Evolutionary conservation across 2,888 invertebrate species (phyloP), one percentile per base, ranked within the genome.

Genomic region (Malthinus flaveolus): DNA sequence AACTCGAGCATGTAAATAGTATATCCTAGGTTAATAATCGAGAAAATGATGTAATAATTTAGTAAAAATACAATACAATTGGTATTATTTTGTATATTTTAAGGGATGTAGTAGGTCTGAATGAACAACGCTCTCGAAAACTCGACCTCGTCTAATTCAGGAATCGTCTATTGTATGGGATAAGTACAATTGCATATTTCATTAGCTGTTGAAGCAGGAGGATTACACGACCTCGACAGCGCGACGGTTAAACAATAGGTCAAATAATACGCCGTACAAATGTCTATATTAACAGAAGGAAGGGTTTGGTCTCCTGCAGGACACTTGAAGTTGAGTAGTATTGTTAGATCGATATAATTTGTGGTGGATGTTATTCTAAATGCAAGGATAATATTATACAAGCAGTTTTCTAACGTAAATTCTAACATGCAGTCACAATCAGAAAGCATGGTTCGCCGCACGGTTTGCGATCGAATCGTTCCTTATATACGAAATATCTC

Each of bases 181-280:
- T 57, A 55, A 65, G 70, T 64, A 72, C 72, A 73, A 73, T 71
- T 73, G 71, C 72, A 73, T 73, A 73, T 72, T 71, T 71, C 68
- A 73, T 68, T 70, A 68, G 66, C 66, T 68, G 64, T 63, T 70
- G 65, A 69, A 72, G 71, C 70, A 71, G 69, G 66, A 71, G 74
- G 73, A 73, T 73, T 73, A 73, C 66, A 61, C 55, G 66, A 66
- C 65, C 68, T 70, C 66, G 64, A 65, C 66, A 66, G 64, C 64
- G 66, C 66, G 69, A 68, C 62, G 65, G 61, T 60, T 58, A 66
- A 61, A 73, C 71, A 74, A 74, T 73, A 62, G 70, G 59, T 59
- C 62, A 66, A 62, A 69, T 73, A 73, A 71, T 71, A 65, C 71
- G 56, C 66, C 57, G 65, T 70, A 73, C 73, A 73, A 74, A 73